A percentile compares a stretch with the other conserved stretches of the same genome.
These are phyloP conservation scores for Macrocentrus cingulum DNA, from an alignment of 1,140 invertebrate genomes.

Conservation along the genomic window DNA sequence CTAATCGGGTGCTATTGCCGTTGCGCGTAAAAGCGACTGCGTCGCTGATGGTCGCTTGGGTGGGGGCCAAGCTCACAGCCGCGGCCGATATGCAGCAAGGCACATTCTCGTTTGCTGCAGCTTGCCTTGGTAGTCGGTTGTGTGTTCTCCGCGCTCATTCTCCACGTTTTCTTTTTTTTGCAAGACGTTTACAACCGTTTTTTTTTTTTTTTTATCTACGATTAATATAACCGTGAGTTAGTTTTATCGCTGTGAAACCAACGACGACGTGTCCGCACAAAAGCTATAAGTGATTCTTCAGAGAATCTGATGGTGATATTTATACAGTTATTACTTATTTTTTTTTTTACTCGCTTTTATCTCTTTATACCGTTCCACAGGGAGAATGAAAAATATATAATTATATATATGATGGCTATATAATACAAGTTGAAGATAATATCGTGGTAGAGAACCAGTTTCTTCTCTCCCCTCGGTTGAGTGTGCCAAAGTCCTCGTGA, in stretches of 20 bases:
- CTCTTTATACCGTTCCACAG: no score
- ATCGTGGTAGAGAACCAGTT: conserved; percentile 4
- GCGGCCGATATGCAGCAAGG: conserved; percentile 41
- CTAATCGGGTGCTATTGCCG: conserved; percentile 32
- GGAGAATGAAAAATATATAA: no score
- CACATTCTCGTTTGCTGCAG: conserved; percentile 52
- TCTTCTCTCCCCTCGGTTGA: conserved; percentile 5
- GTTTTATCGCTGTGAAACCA: neutral
- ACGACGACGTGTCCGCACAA: neutral
- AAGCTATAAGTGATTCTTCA: conserved; percentile 20
- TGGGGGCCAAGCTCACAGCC: conserved; percentile 46
- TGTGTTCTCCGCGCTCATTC: conserved; percentile 25
- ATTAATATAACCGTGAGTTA: neutral
- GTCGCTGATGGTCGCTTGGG: conserved; percentile 30
- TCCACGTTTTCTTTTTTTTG: neutral
- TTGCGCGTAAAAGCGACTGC: conserved; percentile 31
- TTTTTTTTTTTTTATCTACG: conserved; percentile 3
- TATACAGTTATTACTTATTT: conserved; percentile 3
- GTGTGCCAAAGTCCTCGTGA: conserved; percentile 2
- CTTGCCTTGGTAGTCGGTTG: conserved; percentile 43
- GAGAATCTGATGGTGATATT: conserved; percentile 15
- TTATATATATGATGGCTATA: no score
- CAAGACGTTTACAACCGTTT: neutral
- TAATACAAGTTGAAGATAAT: no score
- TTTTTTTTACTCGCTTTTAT: conserved; percentile 1